Evolutionary conservation across 2,113 vertebrate genomes (phyloP).

Genomic region (Dolichallabes microphthalmus): DNA sequence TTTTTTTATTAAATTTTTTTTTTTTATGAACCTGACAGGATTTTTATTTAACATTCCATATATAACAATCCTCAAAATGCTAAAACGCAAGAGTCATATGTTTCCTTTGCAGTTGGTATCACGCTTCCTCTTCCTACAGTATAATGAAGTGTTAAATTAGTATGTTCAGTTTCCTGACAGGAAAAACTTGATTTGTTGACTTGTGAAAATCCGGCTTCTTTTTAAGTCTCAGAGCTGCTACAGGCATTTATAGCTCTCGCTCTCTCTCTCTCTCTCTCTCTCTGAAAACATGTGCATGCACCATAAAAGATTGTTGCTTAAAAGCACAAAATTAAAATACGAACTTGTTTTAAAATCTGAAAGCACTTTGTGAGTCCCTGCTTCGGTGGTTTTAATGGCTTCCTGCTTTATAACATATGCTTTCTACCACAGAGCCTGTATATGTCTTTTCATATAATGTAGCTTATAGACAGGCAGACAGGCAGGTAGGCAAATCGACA

Average conservation of each 20-base stretch:
- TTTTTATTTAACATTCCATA: no score
- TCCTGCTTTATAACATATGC: not conserved
- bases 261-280: not conserved
- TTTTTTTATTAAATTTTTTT: no score
- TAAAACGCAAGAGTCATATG: not conserved
- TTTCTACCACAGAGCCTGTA: not conserved
- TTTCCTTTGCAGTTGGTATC: not conserved
- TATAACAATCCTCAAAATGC: not conserved
- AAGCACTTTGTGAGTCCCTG: not conserved
- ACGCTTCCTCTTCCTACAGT: not conserved
- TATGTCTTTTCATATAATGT: not conserved
- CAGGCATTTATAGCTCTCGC: not conserved
- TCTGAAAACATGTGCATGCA: not conserved
- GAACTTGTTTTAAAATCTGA: not conserved
- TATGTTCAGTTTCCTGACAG: not conserved
- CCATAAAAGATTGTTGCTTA: not conserved
- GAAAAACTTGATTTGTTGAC: not conserved
- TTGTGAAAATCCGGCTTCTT: not conserved
- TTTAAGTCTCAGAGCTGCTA: not conserved
- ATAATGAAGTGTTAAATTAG: not conserved
- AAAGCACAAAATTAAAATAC: not conserved
- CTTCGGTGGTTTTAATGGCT: not conserved
- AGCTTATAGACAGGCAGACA: not conserved
- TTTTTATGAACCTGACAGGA: no score
- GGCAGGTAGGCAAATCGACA: no score